phyloP scores from a whole-genome alignment of 37 sponge, comb jelly and placozoan species.

The Aplysina aerophoba region DNA sequence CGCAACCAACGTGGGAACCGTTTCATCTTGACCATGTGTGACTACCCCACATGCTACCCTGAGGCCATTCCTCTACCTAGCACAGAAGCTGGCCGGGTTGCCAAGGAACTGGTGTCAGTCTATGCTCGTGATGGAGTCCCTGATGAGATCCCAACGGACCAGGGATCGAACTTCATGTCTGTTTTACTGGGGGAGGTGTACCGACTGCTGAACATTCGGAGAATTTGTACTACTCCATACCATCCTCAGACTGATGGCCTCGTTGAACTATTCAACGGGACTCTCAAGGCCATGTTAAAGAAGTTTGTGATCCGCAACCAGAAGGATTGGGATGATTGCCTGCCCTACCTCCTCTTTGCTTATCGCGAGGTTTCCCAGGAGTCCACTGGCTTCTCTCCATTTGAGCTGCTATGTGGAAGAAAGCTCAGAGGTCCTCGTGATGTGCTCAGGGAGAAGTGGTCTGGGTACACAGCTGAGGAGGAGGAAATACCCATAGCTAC shows the following conservation, averaged over 20 bases:
- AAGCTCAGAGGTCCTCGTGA: not conserved
- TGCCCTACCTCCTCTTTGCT: slow-evolving; percentile 11
- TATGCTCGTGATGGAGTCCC: not conserved
- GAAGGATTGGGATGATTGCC: slow-evolving; percentile 4
- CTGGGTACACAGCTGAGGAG: too few species aligned
- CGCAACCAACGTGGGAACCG: slow-evolving; percentile 37
- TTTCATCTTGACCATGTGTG: slow-evolving; percentile 55
- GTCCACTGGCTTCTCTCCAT: slow-evolving; percentile 16
- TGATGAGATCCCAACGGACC: not conserved
- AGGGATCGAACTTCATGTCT: not conserved
- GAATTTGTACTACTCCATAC: not conserved
- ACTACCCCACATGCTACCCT: slow-evolving; percentile 68
- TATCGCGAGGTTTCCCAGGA: not conserved
- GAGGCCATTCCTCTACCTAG: slow-evolving; percentile 47
- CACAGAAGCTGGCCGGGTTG: not conserved
- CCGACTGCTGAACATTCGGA: not conserved
- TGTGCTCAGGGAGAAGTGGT: not conserved
- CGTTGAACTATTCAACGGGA: slow-evolving; percentile 23
- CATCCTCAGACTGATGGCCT: not conserved
- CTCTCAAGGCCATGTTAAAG: slow-evolving; percentile 26
- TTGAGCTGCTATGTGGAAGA: slow-evolving; percentile 16
- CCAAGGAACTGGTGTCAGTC: not conserved
- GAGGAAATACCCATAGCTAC: too few species aligned
- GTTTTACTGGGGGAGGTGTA: not conserved
- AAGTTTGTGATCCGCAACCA: not conserved